Evolutionary conservation across 2,113 vertebrate species (phyloP).

Genomic region (Furnarius figulus): DNA sequence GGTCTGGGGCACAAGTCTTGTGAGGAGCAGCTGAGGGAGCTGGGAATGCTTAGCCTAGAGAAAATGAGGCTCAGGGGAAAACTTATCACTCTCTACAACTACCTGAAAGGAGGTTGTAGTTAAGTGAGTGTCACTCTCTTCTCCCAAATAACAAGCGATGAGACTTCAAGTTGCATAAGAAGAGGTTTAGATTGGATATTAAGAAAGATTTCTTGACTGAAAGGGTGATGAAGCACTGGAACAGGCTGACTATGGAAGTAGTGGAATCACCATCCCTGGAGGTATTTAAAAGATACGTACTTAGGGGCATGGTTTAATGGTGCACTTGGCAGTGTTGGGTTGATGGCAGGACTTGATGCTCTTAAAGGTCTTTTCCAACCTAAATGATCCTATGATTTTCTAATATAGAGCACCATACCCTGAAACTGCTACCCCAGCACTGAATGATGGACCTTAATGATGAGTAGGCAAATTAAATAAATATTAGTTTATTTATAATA

Average conservation of each 20-base stretch:
- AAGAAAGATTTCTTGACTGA: not conserved
- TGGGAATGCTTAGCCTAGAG: not conserved
- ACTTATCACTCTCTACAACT: not conserved
- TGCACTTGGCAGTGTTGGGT: not conserved
- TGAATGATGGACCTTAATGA: not conserved
- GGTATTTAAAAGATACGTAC: not conserved
- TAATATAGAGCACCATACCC: not conserved
- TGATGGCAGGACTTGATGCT: not conserved
- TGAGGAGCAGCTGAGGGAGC: not conserved
- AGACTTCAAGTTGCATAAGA: not conserved
- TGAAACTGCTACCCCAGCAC: not conserved
- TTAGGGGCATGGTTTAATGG: not conserved
- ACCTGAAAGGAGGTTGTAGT: not conserved
- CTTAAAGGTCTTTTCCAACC: not conserved
- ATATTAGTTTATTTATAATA: not conserved
- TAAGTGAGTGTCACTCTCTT: not conserved
- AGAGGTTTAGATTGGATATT: not conserved
- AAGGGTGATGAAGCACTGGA: not conserved
- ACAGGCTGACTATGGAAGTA: not conserved
- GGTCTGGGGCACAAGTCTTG: not conserved
- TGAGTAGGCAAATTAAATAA: not conserved
- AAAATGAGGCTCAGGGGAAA: not conserved
- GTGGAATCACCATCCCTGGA: not conserved
- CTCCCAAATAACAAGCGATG: not conserved
- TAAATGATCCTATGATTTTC: not conserved